Conservation (phyloP, 2,888 invertebrate genomes). For the Lasioglossum oenotherae region DNA sequence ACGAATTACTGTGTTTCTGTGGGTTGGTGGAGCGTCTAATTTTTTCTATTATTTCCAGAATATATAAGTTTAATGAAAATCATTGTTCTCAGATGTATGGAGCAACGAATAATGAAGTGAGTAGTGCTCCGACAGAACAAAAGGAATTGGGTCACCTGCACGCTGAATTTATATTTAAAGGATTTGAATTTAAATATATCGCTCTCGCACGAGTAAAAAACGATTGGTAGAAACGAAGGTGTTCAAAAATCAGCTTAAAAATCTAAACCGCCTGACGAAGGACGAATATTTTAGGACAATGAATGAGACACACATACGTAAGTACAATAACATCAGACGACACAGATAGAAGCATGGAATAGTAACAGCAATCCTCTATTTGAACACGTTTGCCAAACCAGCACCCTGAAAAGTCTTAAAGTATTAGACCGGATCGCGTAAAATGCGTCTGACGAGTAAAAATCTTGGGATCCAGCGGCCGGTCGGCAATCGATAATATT, state of each 20-base stretch:
- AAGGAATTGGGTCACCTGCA: not conserved
- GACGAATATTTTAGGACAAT: not conserved
- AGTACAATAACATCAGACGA: not conserved
- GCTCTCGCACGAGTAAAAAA: not conserved
- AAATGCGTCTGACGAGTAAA: not conserved
- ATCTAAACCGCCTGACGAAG: not conserved
- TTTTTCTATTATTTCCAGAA: not conserved
- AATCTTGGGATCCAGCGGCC: not conserved
- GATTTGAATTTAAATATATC: not conserved
- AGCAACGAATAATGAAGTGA: not conserved
- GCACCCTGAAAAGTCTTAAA: not conserved
- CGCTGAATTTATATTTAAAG: not conserved
- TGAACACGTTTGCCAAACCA: not conserved
- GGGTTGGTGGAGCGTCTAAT: not conserved
- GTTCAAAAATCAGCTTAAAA: not conserved
- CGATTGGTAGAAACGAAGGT: not conserved
- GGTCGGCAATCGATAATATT: not conserved
- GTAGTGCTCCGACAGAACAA: not conserved
- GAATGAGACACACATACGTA: not conserved
- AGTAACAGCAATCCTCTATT: not conserved
- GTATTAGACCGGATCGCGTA: not conserved
- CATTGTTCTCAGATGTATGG: not conserved
- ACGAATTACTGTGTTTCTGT: not conserved
- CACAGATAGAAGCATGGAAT: not conserved
- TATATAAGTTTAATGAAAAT: not conserved